These are phyloP conservation scores for Acanthosepion esculentum DNA, from an alignment of 2,888 invertebrate genomes.

Conservation along the genomic window DNA sequence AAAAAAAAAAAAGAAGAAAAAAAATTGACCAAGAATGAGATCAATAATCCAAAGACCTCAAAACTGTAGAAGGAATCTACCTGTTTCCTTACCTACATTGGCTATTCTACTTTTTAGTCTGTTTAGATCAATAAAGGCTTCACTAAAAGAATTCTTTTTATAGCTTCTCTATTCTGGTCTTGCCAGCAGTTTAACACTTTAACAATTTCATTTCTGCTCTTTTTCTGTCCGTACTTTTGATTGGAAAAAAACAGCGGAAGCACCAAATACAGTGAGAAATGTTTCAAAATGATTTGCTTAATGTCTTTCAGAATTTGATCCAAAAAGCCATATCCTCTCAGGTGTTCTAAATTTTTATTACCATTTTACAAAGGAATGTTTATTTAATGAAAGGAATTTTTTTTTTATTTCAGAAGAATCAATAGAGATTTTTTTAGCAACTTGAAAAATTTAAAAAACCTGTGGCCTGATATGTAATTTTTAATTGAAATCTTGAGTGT, in stretches of 20 bases:
- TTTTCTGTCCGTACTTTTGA: background rate
- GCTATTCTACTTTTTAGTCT: background rate
- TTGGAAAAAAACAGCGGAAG: background rate
- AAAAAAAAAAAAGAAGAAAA: background rate
- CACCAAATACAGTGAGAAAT: background rate
- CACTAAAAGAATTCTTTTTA: slow-evolving; percentile 10
- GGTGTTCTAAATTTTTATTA: too few relatives aligned
- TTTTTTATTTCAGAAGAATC: background rate
- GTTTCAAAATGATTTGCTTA: background rate
- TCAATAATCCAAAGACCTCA: background rate
- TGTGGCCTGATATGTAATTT: background rate
- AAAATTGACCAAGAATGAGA: background rate
- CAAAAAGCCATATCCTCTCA: background rate
- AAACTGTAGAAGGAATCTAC: background rate
- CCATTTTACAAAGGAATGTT: too few relatives aligned
- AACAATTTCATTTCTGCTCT: background rate
- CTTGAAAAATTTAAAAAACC: background rate
- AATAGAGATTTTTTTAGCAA: background rate
- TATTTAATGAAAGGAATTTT: background rate
- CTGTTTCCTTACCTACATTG: background rate
- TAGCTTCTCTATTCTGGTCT: slow-evolving; percentile 33
- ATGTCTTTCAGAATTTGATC: background rate
- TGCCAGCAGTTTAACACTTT: background rate
- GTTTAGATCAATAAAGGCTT: slow-evolving; percentile 16
- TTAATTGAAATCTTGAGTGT: background rate